Percentiles rank a stretch among this genome's conserved stretches.
phyloP scores from a whole-genome alignment of 2,113 vertebrate genomes.

The Dicaeum eximium region DNA sequence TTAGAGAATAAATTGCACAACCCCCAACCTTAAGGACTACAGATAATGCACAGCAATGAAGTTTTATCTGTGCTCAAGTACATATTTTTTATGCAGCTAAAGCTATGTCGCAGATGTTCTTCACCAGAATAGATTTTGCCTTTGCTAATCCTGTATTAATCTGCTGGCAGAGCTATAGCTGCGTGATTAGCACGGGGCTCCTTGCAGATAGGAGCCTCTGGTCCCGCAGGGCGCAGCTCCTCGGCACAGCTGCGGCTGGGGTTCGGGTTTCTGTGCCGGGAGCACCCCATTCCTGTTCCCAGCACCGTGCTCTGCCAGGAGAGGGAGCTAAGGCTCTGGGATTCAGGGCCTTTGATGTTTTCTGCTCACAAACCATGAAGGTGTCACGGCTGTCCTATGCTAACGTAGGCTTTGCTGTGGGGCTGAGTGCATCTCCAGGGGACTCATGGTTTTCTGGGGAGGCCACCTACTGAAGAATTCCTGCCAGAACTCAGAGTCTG shows the following conservation, averaged over 20 bases:
- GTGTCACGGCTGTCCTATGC: neutral
- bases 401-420: neutral
- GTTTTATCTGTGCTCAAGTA: slow-evolving; percentile 22
- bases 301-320: slow-evolving; percentile 48
- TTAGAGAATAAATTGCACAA: neutral
- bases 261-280: neutral
- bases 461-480: neutral
- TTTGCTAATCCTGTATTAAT: slow-evolving; percentile 38
- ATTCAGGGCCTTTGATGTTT: slow-evolving; percentile 42
- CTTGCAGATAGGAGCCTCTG: neutral
- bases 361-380: neutral
- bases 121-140: slow-evolving; percentile 8
- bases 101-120: slow-evolving; percentile 25
- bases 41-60: neutral
- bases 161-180: neutral
- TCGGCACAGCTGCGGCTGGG: neutral
- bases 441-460: neutral
- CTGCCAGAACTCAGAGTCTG: neutral
- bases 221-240: neutral
- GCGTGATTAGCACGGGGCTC: neutral
- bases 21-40: neutral
- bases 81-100: slow-evolving; percentile 32
- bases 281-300: neutral
- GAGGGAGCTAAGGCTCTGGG: slow-evolving; percentile 56
- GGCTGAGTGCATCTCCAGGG: neutral